phyloP scores from a whole-genome alignment of 2,797 vertebrate species.

The Sciurus vulgaris region DNA sequence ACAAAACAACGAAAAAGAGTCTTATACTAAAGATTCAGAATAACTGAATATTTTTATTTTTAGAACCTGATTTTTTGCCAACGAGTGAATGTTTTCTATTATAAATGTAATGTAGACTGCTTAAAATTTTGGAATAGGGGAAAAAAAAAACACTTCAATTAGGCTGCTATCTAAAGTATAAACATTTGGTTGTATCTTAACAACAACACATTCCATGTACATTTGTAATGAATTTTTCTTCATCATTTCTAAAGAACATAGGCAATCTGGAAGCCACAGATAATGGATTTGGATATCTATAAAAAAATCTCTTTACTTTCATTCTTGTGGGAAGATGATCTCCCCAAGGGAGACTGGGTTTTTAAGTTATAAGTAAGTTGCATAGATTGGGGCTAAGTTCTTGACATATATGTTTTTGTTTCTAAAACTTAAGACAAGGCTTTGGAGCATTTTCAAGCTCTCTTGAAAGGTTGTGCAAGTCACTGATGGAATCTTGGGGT shows the following conservation, averaged over 20 bases:
- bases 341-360: neutral
- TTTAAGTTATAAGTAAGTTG: conserved; percentile 26
- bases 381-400: neutral
- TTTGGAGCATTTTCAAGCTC: neutral
- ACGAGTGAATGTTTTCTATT: conserved; percentile 7
- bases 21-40: neutral
- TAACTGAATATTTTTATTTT: conserved; percentile 9
- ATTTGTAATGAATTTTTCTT: neutral
- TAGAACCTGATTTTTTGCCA: neutral
- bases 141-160: neutral
- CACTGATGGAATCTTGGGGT: neutral
- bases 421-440: neutral
- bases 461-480: neutral
- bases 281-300: neutral
- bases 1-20: neutral
- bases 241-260: neutral
- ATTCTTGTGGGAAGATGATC: neutral
- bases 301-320: neutral
- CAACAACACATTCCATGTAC: neutral
- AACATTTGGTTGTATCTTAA: neutral
- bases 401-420: neutral
- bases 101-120: neutral
- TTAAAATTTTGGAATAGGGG: neutral
- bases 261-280: neutral
- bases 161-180: neutral